Evolutionary conservation across 2,797 vertebrate genomes (phyloP).

Genomic region (Pantherophis alleghaniensis): DNA sequence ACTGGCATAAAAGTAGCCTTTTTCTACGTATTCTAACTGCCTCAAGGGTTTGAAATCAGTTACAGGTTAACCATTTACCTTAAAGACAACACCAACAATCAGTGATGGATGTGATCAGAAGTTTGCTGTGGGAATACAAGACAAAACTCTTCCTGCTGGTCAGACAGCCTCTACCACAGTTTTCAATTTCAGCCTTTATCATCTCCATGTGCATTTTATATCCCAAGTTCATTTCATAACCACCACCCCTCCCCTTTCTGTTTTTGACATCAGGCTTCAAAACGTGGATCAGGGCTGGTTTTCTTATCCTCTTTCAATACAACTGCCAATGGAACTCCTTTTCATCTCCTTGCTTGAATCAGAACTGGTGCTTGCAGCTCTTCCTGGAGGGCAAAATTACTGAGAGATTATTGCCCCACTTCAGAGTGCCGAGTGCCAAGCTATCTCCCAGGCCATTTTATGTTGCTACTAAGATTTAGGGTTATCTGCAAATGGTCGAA

Average conservation of each 20-base stretch:
- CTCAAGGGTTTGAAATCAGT: background rate
- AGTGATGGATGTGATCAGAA: background rate
- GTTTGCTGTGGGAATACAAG: background rate
- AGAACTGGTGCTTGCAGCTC: background rate
- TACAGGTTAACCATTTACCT: background rate
- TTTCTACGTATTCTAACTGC: background rate
- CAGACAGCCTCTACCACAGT: background rate
- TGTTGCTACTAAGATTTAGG: background rate
- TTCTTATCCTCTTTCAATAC: background rate
- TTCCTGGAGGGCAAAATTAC: background rate
- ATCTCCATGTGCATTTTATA: background rate
- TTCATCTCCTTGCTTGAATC: background rate
- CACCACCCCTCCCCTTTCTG: background rate
- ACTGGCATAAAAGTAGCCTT: background rate
- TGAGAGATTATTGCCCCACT: background rate
- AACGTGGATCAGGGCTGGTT: background rate
- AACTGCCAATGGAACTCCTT: too few relatives aligned
- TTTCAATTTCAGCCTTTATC: background rate
- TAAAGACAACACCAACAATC: background rate
- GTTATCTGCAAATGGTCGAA: background rate
- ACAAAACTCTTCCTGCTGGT: background rate
- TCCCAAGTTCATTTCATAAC: background rate
- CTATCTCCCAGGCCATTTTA: background rate
- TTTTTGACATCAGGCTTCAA: background rate
- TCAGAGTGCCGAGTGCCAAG: background rate